phyloP scores from a whole-genome alignment of 2,113 vertebrate species.

The Oryzias celebensis region DNA sequence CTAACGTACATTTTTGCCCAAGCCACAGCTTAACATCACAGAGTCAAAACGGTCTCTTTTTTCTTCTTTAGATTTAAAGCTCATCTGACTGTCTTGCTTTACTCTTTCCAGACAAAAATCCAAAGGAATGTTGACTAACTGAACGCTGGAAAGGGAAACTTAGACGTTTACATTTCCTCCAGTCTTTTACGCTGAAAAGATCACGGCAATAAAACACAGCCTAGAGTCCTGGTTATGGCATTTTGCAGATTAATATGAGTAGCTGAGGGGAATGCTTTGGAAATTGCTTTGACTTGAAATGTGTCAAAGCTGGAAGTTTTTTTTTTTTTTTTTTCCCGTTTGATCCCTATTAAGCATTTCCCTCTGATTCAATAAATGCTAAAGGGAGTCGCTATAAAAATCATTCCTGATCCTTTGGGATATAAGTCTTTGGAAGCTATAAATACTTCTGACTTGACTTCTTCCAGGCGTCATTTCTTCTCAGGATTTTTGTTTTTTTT shows the following conservation, averaged over 20 bases:
- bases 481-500: slow-evolving; percentile 35
- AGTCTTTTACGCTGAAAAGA: slow-evolving; percentile 31
- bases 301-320: slow-evolving; percentile 63
- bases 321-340: slow-evolving; percentile 26
- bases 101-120: slow-evolving; percentile 27
- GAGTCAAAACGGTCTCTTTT: slow-evolving; percentile 49
- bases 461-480: slow-evolving; percentile 43
- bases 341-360: slow-evolving; percentile 71
- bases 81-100: slow-evolving; percentile 38
- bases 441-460: slow-evolving; percentile 61
- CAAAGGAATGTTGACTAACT: slow-evolving; percentile 44
- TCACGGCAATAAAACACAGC: slow-evolving; percentile 40
- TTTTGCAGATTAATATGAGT: slow-evolving; percentile 67
- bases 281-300: slow-evolving; percentile 68
- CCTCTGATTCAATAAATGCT: slow-evolving; percentile 72
- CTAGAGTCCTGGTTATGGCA: slow-evolving; percentile 45
- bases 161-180: slow-evolving; percentile 48
- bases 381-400: slow-evolving; percentile 67
- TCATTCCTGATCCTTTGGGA: slow-evolving; percentile 61
- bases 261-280: slow-evolving; percentile 58
- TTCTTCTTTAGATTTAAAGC: background rate
- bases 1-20: slow-evolving; percentile 11
- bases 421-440: slow-evolving; percentile 62
- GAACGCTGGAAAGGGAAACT: slow-evolving; percentile 50
- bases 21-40: slow-evolving; percentile 47